Evolutionary conservation across 2,113 vertebrate species (phyloP).

Genomic region (Ibidorhyncha struthersii): DNA sequence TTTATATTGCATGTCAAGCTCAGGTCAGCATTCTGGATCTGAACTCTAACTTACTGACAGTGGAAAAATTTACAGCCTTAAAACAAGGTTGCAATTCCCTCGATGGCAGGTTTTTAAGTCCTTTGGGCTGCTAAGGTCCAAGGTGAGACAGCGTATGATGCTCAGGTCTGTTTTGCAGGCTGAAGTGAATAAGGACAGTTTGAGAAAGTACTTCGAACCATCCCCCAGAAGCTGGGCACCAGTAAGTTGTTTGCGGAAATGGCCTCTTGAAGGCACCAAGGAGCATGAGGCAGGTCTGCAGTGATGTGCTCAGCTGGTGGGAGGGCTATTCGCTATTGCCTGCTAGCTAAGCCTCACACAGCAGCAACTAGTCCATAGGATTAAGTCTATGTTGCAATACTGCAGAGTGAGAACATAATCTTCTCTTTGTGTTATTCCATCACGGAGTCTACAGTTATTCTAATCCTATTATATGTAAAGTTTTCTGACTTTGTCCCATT

Average conservation of each 20-base stretch:
- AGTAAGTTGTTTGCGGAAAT: neutral
- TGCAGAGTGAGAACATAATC: neutral
- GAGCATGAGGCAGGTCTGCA: neutral
- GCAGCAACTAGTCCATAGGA: neutral
- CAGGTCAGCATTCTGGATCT: conserved; percentile 63
- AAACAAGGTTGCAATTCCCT: neutral
- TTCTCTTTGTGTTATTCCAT: neutral
- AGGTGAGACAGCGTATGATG: neutral
- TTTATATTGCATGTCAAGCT: conserved; percentile 68
- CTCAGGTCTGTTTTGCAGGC: neutral
- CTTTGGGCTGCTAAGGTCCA: neutral
- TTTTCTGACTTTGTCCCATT: neutral
- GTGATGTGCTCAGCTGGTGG: neutral
- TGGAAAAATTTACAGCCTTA: conserved; percentile 46
- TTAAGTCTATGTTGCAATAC: neutral
- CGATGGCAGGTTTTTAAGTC: neutral
- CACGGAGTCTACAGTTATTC: neutral
- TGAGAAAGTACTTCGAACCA: neutral
- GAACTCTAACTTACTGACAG: conserved; percentile 42
- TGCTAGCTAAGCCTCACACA: neutral
- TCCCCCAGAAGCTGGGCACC: neutral
- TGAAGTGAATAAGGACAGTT: neutral
- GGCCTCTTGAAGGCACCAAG: neutral
- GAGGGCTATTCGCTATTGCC: neutral
- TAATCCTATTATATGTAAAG: neutral